A percentile compares a stretch with the other conserved stretches of the same genome.
Conservation (phyloP, 2,113 vertebrate species). For the Guaruba guarouba region DNA sequence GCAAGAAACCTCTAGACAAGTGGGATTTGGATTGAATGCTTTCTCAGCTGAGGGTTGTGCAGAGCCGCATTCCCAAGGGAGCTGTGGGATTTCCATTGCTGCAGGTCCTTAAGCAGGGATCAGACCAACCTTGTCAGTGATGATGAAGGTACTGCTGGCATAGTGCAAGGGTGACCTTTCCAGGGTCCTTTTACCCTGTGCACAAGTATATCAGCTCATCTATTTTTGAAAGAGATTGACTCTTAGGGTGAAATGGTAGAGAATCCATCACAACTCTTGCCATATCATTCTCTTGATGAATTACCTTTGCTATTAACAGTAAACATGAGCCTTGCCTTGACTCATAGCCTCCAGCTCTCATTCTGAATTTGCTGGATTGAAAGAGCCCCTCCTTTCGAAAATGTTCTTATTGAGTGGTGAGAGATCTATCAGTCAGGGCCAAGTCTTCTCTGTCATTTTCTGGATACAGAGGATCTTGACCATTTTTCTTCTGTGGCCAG, state of each 20-base stretch:
- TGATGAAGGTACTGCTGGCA: constrained; percentile 8
- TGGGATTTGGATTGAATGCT: neutral
- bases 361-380: constrained; percentile 32
- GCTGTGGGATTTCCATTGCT: neutral
- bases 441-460: neutral
- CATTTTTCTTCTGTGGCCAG: neutral
- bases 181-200: neutral
- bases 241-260: neutral
- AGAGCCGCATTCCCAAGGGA: neutral
- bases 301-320: constrained; percentile 22
- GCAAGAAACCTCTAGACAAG: neutral
- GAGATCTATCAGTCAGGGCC: neutral
- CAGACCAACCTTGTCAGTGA: neutral
- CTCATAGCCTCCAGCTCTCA: neutral
- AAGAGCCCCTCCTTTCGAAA: neutral
- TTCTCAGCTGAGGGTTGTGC: neutral
- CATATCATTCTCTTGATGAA: constrained; percentile 18
- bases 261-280: constrained; percentile 19
- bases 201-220: constrained; percentile 16
- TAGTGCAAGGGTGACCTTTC: neutral
- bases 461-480: neutral
- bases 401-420: neutral
- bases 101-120: neutral
- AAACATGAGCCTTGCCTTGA: constrained; percentile 26
- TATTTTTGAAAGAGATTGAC: constrained; percentile 29